Base-by-base conservation (phyloP, 1,140 invertebrate genomes). In the Elymnias hypermnestra region DNA sequence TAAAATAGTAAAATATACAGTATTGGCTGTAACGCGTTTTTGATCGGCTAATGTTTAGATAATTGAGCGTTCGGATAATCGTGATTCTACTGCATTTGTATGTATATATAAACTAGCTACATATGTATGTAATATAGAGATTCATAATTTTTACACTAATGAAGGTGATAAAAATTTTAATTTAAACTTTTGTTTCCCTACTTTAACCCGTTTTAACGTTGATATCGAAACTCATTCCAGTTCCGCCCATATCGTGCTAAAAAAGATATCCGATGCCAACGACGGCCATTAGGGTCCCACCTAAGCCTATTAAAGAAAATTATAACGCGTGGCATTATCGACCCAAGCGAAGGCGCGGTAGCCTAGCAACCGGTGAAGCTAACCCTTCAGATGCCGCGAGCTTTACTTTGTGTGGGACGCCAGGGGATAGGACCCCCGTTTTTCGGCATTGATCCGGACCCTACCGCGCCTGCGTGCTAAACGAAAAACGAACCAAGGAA, bases 381-480 rank as follows among this genome's bases (percentile, higher is more conserved):
- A 78, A 74, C 79, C 79, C 79, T 83, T 78, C 71, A 78, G 76
- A 83, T 67, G 74, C 73, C 73, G 72, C 73, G 72, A 75, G 67
- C 61, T 69, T 79, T 78, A 76, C 78, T 75, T 78, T 73, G 71
- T 66, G 62, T 63, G 69, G 60, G 59, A 57, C 53, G 55, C 57
- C 58, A 63, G 68, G 69, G 69, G 71, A 60, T 48, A 63, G 49
- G 55, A 54, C 65, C 72, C 67, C 72, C 67, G 75, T 81, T 81
- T 83, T 83, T 83, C 72, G 79, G 72, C 79, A 81, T 81, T 75
- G 76, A 83, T 83, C 76, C 67, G 58, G 38, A 61, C 63, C 47
- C 57, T 42, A 76, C 38, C 75, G 76, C 78, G 78, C 78, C 74
- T 81, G 79, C 79, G 79, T 79, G 65, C 55, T 77, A 57, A 63